Evolutionary conservation across 2,888 invertebrate species (phyloP), one percentile per base, ranked within the genome.

Genomic region (Eulithis prunata): DNA sequence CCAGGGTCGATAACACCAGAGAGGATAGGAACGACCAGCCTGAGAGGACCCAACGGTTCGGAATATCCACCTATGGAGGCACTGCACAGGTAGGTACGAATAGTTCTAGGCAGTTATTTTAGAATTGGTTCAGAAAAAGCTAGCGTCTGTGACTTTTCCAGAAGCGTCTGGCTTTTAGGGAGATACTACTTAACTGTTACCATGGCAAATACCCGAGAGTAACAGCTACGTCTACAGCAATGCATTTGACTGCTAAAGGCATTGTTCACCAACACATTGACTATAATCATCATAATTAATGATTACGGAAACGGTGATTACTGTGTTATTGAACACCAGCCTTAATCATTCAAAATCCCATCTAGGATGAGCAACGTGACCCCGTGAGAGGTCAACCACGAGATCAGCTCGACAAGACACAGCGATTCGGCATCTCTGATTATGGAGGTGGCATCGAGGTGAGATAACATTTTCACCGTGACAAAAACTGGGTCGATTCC

Each of bases 21-120:
- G 89, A 87, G 32, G 88, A 87, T 11, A 73, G 85, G 3, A 86
- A 91, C 64, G 84, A 69, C 60, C 85, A 89, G 71, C 76, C 85
- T 1, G 93, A 93, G 62, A 86, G 94, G 63, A 90, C 93, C 0
- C 94, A 94, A 80, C 80, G 94, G 60, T 95, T 94, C 72, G 95
- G 95, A 0, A 88, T 94, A 43, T 89, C 93, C 0, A 81, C 91
- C 0, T 95, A 92, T 71, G 94, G 94, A 11, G 90, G 86, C 59
- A 91, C 93, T 10, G 94, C 6, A 38, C 38, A 38, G 93, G 54
- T 84, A 87, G 74, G 79, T 83, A 62, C 54, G 47, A 62, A 43
- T 41, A 8, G 41, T 41, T 32, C 32, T 32, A 6, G 6, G 32
- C 1, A 5, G 32, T 32, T 5, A 32, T 32, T 32, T 32, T 32